Percentiles rank a stretch among this genome's conserved stretches.
Evolutionary conservation across 2,888 invertebrate species (phyloP).

Genomic region (Dolichopus griseipennis): DNA sequence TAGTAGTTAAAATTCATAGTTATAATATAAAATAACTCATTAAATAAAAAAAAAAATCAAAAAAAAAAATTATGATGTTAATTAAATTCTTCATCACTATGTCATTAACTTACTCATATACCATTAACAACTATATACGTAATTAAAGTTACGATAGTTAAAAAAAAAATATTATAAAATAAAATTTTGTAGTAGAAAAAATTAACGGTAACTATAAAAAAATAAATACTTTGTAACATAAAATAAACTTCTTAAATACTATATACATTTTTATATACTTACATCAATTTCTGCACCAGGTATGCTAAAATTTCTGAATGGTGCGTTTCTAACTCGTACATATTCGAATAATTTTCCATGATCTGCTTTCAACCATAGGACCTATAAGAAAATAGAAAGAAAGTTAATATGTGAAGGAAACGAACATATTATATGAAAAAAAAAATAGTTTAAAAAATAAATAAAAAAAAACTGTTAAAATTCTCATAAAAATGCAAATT

Average conservation of each 20-base stretch:
- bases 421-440: no score
- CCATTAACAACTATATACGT: not conserved
- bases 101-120: not conserved
- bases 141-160: not conserved
- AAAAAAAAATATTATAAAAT: not conserved
- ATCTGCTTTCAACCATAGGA: constrained; percentile 44
- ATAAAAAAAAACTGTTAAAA: not conserved
- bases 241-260: constrained; percentile 5
- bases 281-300: constrained; percentile 69
- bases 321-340: constrained; percentile 66
- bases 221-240: not conserved
- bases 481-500: not conserved
- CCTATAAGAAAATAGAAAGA: constrained; percentile 30
- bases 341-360: constrained; percentile 68
- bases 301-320: constrained; percentile 56
- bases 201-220: not conserved
- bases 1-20: no score
- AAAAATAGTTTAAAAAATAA: not conserved
- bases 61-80: not conserved
- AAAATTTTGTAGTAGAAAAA: not conserved
- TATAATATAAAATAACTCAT: not conserved
- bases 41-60: not conserved
- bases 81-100: constrained; percentile 4
- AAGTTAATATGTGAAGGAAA: not conserved
- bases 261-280: constrained; percentile 42